A percentile compares a stretch with the other conserved stretches of the same genome.
Evolutionary conservation across 2,113 vertebrate genomes (phyloP).

Genomic region (Etheostoma cragini): DNA sequence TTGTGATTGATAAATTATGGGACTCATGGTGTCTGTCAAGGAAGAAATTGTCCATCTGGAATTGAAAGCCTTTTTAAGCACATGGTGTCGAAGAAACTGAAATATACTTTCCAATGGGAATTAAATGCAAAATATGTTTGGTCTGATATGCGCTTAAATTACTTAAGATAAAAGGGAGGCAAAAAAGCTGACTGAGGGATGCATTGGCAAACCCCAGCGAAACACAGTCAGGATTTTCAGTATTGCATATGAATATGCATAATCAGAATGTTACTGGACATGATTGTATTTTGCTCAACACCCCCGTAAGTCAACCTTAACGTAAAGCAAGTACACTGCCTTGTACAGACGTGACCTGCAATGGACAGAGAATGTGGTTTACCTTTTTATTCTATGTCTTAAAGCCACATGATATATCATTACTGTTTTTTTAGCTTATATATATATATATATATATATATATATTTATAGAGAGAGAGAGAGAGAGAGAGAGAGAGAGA

Average conservation of each 20-base stretch:
- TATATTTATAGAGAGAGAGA: too few relatives aligned
- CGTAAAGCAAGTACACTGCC: neutral
- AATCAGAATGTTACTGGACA: neutral
- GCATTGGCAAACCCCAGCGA: neutral
- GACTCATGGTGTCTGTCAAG: neutral
- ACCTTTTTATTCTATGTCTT: neutral
- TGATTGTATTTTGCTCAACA: neutral
- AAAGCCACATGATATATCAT: conserved; percentile 5
- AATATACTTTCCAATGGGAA: neutral
- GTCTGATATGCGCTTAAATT: neutral
- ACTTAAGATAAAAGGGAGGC: conserved; percentile 3
- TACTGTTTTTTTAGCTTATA: neutral
- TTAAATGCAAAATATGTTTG: neutral
- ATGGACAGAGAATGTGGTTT: neutral
- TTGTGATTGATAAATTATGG: neutral
- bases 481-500: too few relatives aligned
- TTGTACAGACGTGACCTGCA: neutral
- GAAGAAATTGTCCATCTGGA: neutral
- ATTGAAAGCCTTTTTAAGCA: neutral
- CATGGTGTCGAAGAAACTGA: neutral
- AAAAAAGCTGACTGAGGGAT: conserved; percentile 1
- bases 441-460: too few relatives aligned
- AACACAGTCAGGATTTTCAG: conserved; percentile 4
- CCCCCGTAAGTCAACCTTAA: neutral
- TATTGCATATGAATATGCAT: neutral